Conservation (phyloP, 2,113 vertebrate species). For the Cyanoliseus patagonus region DNA sequence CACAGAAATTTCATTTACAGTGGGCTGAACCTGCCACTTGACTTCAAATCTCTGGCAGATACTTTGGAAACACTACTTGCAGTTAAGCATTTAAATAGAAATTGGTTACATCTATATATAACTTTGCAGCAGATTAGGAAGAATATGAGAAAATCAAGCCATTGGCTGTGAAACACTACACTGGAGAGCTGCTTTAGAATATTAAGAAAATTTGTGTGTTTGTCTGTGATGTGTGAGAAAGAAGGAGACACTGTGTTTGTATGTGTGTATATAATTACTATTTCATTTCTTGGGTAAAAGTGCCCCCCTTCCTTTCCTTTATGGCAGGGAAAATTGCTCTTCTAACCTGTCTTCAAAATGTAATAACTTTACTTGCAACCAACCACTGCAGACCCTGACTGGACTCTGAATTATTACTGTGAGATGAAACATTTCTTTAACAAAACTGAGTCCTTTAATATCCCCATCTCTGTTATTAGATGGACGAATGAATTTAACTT, state of each 20-base stretch:
- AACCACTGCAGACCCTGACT: constrained; percentile 72
- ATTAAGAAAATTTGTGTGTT: neutral
- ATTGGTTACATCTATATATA: neutral
- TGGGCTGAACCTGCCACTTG: neutral
- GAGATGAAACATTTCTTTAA: constrained; percentile 83
- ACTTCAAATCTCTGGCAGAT: neutral
- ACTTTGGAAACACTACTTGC: neutral
- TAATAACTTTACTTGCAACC: constrained; percentile 81
- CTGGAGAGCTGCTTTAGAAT: neutral
- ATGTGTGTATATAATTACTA: neutral
- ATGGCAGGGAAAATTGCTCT: constrained; percentile 82
- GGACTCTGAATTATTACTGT: constrained; percentile 77
- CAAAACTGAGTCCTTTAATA: constrained; percentile 85
- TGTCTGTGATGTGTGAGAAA: neutral
- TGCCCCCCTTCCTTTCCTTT: neutral
- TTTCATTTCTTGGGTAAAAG: constrained; percentile 27
- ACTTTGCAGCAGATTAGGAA: neutral
- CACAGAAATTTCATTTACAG: neutral
- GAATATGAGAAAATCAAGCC: neutral
- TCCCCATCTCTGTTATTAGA: constrained; percentile 84
- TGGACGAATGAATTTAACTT: constrained; percentile 85
- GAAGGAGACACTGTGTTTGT: neutral
- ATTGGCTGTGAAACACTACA: neutral
- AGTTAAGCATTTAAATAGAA: constrained; percentile 3
- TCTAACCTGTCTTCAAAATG: constrained; percentile 76